Evolutionary conservation across 2,888 invertebrate species (phyloP).

Genomic region (Automeris io): DNA sequence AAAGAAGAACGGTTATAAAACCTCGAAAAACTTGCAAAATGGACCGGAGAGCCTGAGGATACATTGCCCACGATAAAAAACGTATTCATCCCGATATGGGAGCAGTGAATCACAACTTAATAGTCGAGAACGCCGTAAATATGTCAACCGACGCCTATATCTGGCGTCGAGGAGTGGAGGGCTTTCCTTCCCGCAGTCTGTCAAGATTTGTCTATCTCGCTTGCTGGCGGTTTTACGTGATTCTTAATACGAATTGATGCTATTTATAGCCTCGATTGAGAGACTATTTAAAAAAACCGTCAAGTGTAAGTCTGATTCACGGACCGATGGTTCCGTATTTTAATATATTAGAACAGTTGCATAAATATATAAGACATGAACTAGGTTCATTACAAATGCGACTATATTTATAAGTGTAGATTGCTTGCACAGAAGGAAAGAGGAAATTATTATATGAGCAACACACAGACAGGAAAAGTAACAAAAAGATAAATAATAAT

Average conservation of each 20-base stretch:
- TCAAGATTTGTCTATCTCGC: constrained; percentile 31
- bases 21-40: constrained; percentile 56
- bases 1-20: constrained; percentile 10
- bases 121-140: constrained; percentile 72
- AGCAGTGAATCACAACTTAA: constrained; percentile 73
- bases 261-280: no score
- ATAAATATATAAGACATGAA: no score
- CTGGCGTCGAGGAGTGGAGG: constrained; percentile 38
- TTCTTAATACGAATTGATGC: constrained; percentile 8
- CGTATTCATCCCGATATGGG: constrained; percentile 75
- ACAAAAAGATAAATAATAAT: no score
- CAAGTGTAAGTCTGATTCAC: no score
- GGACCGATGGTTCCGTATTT: no score
- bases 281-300: no score
- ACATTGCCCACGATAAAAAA: constrained; percentile 71
- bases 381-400: no score
- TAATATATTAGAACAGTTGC: no score
- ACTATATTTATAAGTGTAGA: no score
- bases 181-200: constrained; percentile 28
- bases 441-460: no score
- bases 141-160: constrained; percentile 74
- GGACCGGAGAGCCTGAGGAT: constrained; percentile 59
- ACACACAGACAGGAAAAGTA: no score
- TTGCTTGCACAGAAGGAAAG: no score
- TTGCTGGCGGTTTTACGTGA: constrained; percentile 2